phyloP scores from a whole-genome alignment of 2,113 vertebrate species.

The Engraulis encrasicolus region DNA sequence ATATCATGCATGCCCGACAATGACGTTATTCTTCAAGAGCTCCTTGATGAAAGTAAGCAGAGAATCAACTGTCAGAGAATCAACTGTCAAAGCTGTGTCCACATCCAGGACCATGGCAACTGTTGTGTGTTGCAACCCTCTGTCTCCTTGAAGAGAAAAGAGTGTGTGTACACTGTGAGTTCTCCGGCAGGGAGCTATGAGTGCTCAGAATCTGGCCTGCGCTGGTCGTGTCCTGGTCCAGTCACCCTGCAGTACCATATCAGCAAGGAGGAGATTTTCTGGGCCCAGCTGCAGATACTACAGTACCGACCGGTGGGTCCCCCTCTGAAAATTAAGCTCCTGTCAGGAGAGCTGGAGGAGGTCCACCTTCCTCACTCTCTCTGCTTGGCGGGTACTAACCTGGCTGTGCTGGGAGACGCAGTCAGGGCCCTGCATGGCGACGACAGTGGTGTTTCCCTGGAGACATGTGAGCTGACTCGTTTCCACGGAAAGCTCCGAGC shows the following conservation, averaged over 20 bases:
- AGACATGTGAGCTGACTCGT: background rate
- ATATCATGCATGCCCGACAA: conserved; percentile 63
- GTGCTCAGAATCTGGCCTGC: no score
- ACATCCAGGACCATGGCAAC: background rate
- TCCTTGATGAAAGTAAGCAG: conserved; percentile 80
- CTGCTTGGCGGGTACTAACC: background rate
- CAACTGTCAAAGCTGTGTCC: background rate
- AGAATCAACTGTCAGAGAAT: no score
- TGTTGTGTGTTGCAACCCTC: background rate
- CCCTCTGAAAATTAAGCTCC: no score
- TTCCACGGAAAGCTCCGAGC: background rate
- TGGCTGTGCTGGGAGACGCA: no score
- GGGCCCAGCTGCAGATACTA: background rate
- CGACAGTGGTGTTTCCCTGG: no score
- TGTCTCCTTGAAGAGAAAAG: no score
- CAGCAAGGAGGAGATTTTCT: background rate
- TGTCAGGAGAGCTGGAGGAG: no score
- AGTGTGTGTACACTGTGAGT: no score
- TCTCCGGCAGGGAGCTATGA: no score
- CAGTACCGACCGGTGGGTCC: background rate
- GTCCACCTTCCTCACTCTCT: background rate
- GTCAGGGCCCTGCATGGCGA: no score
- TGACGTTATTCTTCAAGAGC: conserved; percentile 81
- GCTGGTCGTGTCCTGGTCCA: no score
- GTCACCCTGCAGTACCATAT: no score